These are phyloP conservation scores for Melipona beecheii DNA, from an alignment of 2,888 invertebrate genomes.

Conservation along the genomic window DNA sequence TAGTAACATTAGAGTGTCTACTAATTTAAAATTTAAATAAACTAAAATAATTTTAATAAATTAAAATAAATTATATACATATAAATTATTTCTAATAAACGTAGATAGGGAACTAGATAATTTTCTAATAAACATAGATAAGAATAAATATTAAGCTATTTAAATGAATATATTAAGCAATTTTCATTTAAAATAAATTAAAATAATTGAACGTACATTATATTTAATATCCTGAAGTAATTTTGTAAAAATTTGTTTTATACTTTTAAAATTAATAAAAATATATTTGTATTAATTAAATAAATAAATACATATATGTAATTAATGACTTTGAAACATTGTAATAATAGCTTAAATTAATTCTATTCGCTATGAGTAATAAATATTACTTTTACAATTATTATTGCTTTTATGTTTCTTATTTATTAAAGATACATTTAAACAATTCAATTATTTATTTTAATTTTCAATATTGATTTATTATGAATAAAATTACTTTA, in stretches of 20 bases:
- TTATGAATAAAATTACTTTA: neutral
- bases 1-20: neutral
- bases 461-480: neutral
- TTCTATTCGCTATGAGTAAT: no score
- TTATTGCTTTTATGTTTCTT: neutral
- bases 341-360: no score
- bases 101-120: neutral
- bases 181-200: neutral
- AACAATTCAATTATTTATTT: neutral
- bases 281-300: neutral
- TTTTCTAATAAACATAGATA: neutral
- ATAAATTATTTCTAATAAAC: neutral
- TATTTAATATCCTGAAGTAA: fast-evolving
- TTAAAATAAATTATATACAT: no score
- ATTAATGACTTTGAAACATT: neutral
- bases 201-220: neutral
- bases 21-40: neutral
- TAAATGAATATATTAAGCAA: neutral
- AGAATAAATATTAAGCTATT: neutral
- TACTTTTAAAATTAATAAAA: neutral
- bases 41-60: neutral
- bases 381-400: no score
- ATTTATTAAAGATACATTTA: constrained; percentile 1
- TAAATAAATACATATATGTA: neutral
- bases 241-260: neutral